Evolutionary conservation across 2,888 invertebrate genomes (phyloP).

Genomic region (Chydorus sphaericus): DNA sequence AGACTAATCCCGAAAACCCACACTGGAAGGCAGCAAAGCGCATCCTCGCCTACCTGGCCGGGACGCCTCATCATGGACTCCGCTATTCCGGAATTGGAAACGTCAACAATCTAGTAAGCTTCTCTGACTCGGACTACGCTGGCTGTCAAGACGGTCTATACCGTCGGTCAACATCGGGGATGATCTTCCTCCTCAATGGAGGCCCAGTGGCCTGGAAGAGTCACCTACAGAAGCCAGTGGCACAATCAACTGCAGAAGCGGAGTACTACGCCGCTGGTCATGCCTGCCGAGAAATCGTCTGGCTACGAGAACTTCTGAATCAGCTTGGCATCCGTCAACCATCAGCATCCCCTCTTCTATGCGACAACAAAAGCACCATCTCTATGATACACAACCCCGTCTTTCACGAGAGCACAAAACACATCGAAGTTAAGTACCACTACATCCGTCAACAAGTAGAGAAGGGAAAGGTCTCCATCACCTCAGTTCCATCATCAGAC

Average conservation of each 20-base stretch:
- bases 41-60: background rate
- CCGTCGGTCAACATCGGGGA: background rate
- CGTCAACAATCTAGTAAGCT: background rate
- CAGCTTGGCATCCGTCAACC: background rate
- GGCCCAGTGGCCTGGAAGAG: background rate
- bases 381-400: background rate
- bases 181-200: background rate
- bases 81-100: background rate
- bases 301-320: background rate
- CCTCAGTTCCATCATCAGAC: too few species aligned
- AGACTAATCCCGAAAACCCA: background rate
- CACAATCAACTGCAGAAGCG: background rate
- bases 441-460: too few species aligned
- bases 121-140: background rate
- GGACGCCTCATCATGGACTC: background rate
- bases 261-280: background rate
- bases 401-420: background rate
- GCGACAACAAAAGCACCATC: background rate
- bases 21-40: conserved; percentile 10
- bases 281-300: background rate
- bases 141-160: background rate
- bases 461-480: too few species aligned
- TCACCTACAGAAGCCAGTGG: background rate
- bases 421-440: too few species aligned
- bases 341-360: background rate